Evolutionary conservation across 2,113 vertebrate genomes (phyloP), one percentile per base, ranked within the genome.

Genomic region (Neopipo cinnamomea): DNA sequence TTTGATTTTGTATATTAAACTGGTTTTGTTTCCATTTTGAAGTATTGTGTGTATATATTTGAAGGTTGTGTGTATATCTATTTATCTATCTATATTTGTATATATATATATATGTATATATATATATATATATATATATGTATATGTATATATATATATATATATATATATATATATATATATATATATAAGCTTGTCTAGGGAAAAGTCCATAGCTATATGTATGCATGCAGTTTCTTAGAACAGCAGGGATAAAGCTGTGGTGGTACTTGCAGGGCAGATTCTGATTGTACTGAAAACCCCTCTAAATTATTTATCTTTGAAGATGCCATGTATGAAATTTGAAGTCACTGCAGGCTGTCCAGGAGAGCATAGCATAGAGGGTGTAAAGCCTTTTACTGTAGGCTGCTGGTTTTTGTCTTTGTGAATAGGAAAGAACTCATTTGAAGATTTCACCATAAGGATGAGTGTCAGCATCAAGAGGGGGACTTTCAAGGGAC

Each of bases 81-180:
- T 47, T 24, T 42, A 42, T 44, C 44, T 44, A 44, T 44, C 44
- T 44, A 50, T 14, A 14, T 50, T 25, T 14, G 19, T 46, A 5
- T 25, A 1, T 31, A 0, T 47, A 24, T 68, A 37, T 52, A 0
- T 37, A 13, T 9, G 3, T 55, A 18, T 39, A 22, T 46, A 5
- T 25, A 1, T 31, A 0, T 47, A 24, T 68, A 37, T n/a, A n/a
- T n/a, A n/a, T n/a, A n/a, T n/a, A n/a, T n/a, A n/a, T n/a, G n/a
- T n/a, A n/a, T n/a, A n/a, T n/a, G n/a, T n/a, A n/a, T n/a, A n/a
- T n/a, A n/a, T n/a, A n/a, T n/a, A n/a, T n/a, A n/a, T n/a, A n/a
- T n/a, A n/a, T n/a, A n/a, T n/a, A n/a, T n/a, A n/a, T n/a, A n/a
- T n/a, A n/a, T n/a, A n/a, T n/a, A n/a, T n/a, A 23, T 47, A 22